Percentiles rank a stretch among this genome's conserved stretches.
Evolutionary conservation across 2,113 vertebrate species (phyloP).

Genomic region (Microtus pennsylvanicus): DNA sequence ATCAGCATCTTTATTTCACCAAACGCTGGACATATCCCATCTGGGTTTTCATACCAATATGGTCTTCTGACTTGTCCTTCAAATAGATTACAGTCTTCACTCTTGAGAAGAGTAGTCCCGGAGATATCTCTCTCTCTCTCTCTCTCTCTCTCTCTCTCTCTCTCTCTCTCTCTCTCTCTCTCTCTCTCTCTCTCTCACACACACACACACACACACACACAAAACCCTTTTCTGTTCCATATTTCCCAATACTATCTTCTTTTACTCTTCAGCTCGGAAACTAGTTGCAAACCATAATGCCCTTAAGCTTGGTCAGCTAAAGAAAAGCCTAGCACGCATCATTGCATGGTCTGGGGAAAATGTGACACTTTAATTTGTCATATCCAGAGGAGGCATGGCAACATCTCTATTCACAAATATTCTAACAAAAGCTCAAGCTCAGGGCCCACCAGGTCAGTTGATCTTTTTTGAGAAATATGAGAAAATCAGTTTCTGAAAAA

Average conservation of each 20-base stretch:
- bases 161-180: too few species aligned
- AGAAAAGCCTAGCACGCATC: background rate
- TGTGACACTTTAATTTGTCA: background rate
- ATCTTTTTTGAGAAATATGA: background rate
- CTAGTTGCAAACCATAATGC: background rate
- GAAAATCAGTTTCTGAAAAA: background rate
- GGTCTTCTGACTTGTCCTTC: too few species aligned
- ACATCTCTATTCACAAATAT: background rate
- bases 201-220: too few species aligned
- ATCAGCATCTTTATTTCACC: background rate
- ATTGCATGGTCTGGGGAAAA: background rate
- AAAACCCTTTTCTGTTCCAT: background rate
- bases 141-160: too few species aligned
- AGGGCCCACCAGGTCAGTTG: background rate
- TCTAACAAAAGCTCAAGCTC: background rate
- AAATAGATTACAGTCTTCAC: too few species aligned
- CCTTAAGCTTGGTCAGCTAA: background rate
- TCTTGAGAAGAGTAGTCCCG: too few species aligned
- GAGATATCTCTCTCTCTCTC: too few species aligned
- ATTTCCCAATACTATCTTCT: conserved; percentile 25
- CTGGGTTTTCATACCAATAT: too few species aligned
- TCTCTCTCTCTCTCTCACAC: too few species aligned
- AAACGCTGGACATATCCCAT: too few species aligned
- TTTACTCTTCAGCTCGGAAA: background rate
- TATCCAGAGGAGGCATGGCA: background rate